phyloP scores from a whole-genome alignment of 2,113 vertebrate genomes.

The Cygnus buccinator region DNA sequence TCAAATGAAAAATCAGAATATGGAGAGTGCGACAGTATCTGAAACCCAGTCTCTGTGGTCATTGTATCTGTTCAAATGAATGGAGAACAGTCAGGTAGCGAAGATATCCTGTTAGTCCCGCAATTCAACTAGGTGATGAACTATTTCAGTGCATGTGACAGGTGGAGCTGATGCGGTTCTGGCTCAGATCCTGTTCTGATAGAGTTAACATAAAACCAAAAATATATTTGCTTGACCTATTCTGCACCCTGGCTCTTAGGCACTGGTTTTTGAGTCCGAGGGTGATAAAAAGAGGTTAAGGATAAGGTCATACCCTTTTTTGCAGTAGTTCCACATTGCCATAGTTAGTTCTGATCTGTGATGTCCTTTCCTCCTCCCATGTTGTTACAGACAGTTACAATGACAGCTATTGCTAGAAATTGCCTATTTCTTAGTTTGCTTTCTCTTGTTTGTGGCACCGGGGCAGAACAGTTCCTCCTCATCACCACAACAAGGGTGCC shows the following conservation, averaged over 20 bases:
- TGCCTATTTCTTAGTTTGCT: neutral
- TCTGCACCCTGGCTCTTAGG: neutral
- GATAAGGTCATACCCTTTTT: neutral
- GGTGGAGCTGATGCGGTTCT: neutral
- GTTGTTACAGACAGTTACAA: neutral
- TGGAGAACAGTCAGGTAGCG: neutral
- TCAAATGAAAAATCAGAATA: neutral
- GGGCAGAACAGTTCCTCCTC: neutral
- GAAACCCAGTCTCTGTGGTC: neutral
- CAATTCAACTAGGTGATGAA: neutral
- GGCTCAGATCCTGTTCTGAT: neutral
- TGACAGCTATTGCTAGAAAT: neutral
- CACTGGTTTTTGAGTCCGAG: neutral
- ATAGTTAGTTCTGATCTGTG: neutral
- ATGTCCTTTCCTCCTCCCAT: neutral
- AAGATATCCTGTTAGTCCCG: neutral
- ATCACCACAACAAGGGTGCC: rapidly evolving
- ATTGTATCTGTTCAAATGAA: neutral
- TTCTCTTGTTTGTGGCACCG: neutral
- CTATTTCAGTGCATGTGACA: neutral
- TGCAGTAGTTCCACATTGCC: neutral
- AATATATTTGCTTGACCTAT: neutral
- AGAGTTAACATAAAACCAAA: neutral
- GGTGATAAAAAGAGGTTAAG: neutral
- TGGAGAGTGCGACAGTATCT: neutral